Evolutionary conservation across 1,140 invertebrate genomes (phyloP).

Genomic region (Bombus turneri): DNA sequence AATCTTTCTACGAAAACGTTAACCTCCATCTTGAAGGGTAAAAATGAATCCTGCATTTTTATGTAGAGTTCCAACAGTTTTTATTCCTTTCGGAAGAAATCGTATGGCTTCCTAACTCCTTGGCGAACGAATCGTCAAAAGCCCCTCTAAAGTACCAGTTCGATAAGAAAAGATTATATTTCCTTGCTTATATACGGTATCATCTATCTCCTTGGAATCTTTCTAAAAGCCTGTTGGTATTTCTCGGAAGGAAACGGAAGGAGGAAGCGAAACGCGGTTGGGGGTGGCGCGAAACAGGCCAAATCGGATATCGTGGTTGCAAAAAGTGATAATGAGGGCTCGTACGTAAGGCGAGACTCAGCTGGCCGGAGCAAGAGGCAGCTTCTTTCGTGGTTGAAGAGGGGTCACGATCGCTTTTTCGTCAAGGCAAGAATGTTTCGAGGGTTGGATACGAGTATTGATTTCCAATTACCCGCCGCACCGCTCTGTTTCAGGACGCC

Average conservation of each 20-base stretch:
- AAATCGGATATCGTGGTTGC: background rate
- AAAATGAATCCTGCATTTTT: background rate
- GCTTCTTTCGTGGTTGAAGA: constrained; percentile 23
- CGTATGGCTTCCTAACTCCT: background rate
- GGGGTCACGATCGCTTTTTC: constrained; percentile 46
- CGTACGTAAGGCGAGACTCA: constrained; percentile 16
- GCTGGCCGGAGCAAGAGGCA: background rate
- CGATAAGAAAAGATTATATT: background rate
- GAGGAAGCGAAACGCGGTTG: too few relatives aligned
- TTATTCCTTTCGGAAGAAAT: background rate
- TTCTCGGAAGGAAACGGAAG: background rate
- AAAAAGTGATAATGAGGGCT: constrained; percentile 36
- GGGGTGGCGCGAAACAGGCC: too few relatives aligned
- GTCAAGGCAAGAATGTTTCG: constrained; percentile 53
- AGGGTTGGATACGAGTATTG: constrained; percentile 47
- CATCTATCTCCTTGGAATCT: background rate
- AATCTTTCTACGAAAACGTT: background rate
- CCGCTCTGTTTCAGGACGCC: constrained; percentile 5
- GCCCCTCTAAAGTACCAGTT: too few relatives aligned
- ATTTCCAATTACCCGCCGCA: constrained; percentile 45
- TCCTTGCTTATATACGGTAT: too few relatives aligned
- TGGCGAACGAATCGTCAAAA: background rate
- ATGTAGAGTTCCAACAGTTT: background rate
- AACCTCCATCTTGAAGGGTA: background rate
- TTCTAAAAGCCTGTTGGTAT: background rate